phyloP scores from a whole-genome alignment of 2,113 vertebrate genomes.

The Castor canadensis region DNA sequence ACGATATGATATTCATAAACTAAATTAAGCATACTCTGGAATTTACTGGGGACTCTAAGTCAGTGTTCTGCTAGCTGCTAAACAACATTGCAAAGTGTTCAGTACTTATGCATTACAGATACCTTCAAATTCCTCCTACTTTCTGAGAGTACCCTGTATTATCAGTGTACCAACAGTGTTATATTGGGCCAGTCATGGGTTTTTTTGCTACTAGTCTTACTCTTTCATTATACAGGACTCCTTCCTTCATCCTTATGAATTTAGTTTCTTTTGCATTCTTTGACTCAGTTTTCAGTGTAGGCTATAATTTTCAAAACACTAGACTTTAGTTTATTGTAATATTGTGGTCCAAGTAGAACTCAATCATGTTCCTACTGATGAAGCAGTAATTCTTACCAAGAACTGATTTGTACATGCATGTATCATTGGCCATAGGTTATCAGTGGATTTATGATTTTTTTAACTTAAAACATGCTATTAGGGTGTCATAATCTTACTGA shows the following conservation, averaged over 20 bases:
- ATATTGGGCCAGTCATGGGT: not conserved
- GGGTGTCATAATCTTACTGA: not conserved
- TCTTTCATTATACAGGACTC: not conserved
- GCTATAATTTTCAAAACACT: not conserved
- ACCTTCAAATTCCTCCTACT: not conserved
- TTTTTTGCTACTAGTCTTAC: not conserved
- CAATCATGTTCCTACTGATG: not conserved
- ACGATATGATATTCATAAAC: not conserved
- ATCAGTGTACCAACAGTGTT: not conserved
- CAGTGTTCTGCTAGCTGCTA: not conserved
- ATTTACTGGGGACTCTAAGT: slow-evolving; percentile 18
- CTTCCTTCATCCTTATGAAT: not conserved
- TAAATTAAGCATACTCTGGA: slow-evolving; percentile 34
- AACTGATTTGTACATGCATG: not conserved
- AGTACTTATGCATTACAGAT: not conserved
- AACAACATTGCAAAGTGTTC: not conserved
- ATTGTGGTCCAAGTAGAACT: not conserved
- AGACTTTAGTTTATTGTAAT: not conserved
- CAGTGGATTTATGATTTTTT: not conserved
- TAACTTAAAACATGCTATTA: not conserved
- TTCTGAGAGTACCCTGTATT: not conserved
- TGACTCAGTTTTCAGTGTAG: not conserved
- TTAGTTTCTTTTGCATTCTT: slow-evolving; percentile 25
- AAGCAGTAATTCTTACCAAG: not conserved
- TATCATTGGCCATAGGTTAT: not conserved